phyloP scores from a whole-genome alignment of 2,888 invertebrate genomes.

The Zhuqinia jingwanae region DNA sequence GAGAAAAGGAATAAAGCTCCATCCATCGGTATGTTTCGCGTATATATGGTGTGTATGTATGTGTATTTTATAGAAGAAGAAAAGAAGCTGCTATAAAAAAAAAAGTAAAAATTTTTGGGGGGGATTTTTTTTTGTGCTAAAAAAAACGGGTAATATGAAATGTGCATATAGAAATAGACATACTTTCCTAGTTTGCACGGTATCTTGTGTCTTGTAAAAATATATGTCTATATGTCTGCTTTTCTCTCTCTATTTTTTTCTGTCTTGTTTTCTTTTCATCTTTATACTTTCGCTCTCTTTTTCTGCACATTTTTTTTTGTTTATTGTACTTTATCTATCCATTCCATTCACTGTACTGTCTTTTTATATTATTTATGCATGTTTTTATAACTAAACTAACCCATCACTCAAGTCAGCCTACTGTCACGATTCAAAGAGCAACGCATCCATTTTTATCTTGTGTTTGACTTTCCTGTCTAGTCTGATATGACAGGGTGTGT shows the following conservation, averaged over 20 bases:
- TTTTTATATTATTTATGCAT: neutral
- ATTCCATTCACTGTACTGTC: neutral
- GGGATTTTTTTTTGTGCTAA: no score
- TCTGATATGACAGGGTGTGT: no score
- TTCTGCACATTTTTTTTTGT: neutral
- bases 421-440: neutral
- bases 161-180: no score
- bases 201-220: no score
- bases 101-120: no score
- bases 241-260: neutral
- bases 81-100: neutral
- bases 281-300: neutral
- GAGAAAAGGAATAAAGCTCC: slow-evolving; percentile 82
- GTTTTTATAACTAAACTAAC: neutral
- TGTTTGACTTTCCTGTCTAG: neutral
- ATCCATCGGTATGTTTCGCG: slow-evolving; percentile 76
- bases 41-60: slow-evolving; percentile 23
- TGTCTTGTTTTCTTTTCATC: no score
- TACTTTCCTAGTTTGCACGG: no score
- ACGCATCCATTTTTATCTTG: neutral
- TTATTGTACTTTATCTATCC: neutral
- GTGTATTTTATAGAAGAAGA: neutral
- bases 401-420: slow-evolving; percentile 23
- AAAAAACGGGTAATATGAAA: no score
- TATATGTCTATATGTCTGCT: neutral